Evolutionary conservation across 2,113 vertebrate genomes (phyloP).

Genomic region (Oenanthe melanoleuca): DNA sequence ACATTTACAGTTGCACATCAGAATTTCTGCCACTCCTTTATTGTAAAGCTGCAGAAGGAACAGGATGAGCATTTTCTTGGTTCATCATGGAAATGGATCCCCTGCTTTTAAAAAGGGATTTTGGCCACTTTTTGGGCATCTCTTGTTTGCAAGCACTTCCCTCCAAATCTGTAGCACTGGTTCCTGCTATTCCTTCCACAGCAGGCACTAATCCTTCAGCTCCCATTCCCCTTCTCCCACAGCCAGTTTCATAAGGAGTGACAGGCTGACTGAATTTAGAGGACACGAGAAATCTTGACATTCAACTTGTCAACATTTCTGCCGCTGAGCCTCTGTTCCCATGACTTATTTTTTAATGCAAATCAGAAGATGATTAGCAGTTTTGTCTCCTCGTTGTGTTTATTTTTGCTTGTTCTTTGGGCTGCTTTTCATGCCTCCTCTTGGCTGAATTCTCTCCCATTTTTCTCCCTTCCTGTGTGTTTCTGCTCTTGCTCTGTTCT

Average conservation of each 20-base stretch:
- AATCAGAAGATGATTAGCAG: conserved; percentile 42
- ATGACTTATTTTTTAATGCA: conserved; percentile 52
- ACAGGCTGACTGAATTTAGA: not conserved
- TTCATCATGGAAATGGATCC: not conserved
- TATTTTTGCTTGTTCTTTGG: conserved; percentile 23
- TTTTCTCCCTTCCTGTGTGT: conserved; percentile 1
- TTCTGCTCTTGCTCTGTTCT: conserved; percentile 56
- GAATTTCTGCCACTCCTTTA: not conserved
- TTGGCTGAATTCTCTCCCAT: conserved; percentile 31
- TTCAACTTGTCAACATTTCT: conserved; percentile 21
- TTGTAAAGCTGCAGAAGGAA: not conserved
- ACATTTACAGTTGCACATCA: not conserved
- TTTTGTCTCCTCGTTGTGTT: conserved; percentile 26
- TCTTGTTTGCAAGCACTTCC: not conserved
- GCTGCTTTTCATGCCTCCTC: conserved; percentile 10
- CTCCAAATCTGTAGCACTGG: not conserved
- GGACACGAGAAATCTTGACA: not conserved
- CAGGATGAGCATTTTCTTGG: not conserved
- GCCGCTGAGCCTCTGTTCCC: not conserved
- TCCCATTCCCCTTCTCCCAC: not conserved
- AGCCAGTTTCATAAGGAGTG: not conserved
- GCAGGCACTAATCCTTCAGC: not conserved
- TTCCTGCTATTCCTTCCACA: not conserved
- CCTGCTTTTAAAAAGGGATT: not conserved
- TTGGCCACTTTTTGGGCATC: not conserved